Base-by-base conservation (phyloP, 2,113 vertebrate species). In the Chloropsis cyanopogon region DNA sequence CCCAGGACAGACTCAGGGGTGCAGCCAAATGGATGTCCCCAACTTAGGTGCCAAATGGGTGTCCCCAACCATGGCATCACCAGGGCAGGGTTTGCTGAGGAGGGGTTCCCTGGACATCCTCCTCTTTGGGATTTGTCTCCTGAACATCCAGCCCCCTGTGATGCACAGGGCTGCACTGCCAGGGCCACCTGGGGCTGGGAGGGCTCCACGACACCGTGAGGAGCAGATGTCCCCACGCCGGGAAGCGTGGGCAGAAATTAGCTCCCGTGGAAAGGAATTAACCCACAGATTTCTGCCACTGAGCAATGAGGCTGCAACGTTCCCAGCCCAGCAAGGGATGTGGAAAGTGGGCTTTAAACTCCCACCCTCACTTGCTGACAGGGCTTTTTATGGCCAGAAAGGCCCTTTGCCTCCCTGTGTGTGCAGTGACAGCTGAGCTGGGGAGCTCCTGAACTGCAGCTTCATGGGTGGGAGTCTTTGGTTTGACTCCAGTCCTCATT, bases 291-390 rank as follows among this genome's bases (percentile, higher is more conserved):
- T 86, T 63, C 61, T 90, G 52, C 60, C 70, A 52, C 37, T 6
- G 10, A 88, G 57, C 37, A 20, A 79, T 0, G 4, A 82, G 65
- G 25, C 35, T 75, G 21, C 13, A 35, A 19, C 0, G 0, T 56
- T 39, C 53, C 79, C 24, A 83, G 63, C 28, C 75, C 66, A 80
- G 57, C 63, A 83, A 91, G 12, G 7, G 41, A 64, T 25, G 53
- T 24, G 53, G 23, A 19, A 54, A 81, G 37, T 1, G 11, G 59
- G 31, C 19, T 86, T 69, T 49, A 61, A 70, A 12, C 15, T 31
- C 42, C 14, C 24, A 57, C 35, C 20, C 33, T 17, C 18, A n/a
- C 14, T 19, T 11, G 2, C 24, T 66, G 31, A 33, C 1, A 2
- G 11, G 23, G 29, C 2, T 5, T 69, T 92, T 82, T 52, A 9